A percentile compares a stretch with the other conserved stretches of the same genome.
Conservation (phyloP, 2,888 invertebrate genomes). For the Watsonalla binaria region DNA sequence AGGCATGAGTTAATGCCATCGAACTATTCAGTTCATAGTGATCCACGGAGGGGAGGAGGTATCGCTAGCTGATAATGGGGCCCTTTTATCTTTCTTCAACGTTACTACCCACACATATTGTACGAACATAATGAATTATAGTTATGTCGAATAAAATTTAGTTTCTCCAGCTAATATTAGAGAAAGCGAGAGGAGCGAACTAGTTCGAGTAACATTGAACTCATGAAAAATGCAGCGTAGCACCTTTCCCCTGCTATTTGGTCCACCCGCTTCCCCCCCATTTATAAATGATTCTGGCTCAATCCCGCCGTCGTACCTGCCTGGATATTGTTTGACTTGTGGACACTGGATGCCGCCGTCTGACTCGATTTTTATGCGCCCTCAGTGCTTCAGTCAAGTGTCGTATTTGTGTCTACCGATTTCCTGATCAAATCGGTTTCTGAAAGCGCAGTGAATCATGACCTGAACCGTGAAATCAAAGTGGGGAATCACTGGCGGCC, state of each 20-base stretch:
- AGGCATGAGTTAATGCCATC: too few species aligned
- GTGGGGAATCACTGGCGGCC: too few species aligned
- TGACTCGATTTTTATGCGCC: too few species aligned
- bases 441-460: too few species aligned
- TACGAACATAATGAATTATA: not conserved
- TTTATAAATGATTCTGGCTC: constrained; percentile 74
- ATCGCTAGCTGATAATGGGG: not conserved
- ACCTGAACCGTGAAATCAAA: too few species aligned
- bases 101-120: not conserved
- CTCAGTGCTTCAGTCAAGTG: not conserved
- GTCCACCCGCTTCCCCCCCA: constrained; percentile 40
- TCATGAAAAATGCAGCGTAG: constrained; percentile 69
- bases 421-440: too few species aligned
- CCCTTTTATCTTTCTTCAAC: constrained; percentile 1
- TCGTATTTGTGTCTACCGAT: too few species aligned
- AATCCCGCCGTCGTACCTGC: constrained; percentile 54
- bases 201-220: constrained; percentile 45
- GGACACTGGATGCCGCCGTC: constrained; percentile 19
- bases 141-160: not conserved
- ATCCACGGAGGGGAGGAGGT: too few species aligned
- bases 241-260: constrained; percentile 43
- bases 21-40: too few species aligned
- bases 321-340: constrained; percentile 66
- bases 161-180: constrained; percentile 17
- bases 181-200: constrained; percentile 20